Conservation (phyloP, 2,888 invertebrate genomes). For the Hoplodrina blanda region DNA sequence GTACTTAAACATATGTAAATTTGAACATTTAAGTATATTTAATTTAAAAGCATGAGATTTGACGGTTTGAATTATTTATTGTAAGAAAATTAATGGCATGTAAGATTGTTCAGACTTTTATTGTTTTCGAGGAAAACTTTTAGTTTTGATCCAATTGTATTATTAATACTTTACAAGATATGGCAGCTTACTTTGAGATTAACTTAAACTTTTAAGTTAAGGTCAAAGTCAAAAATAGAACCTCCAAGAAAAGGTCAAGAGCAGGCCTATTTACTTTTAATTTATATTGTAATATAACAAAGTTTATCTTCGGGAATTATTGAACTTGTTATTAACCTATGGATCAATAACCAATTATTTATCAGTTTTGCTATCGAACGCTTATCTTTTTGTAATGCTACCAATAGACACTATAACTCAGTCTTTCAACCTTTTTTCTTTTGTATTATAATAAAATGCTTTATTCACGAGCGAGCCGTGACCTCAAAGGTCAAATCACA, state of each 20-base stretch:
- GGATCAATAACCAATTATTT: not conserved
- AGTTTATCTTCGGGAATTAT: too few species aligned
- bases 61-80: conserved; percentile 10
- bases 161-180: not conserved
- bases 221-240: not conserved
- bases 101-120: not conserved
- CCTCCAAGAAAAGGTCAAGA: not conserved
- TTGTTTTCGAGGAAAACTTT: not conserved
- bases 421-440: not conserved
- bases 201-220: not conserved
- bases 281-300: too few species aligned
- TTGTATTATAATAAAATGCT: not conserved
- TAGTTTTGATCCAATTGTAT: not conserved
- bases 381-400: not conserved
- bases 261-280: not conserved
- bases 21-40: conserved; percentile 26
- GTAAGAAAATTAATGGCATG: not conserved
- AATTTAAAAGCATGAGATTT: conserved; percentile 22
- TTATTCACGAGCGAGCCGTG: not conserved
- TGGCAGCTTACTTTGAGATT: not conserved
- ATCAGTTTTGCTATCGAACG: not conserved
- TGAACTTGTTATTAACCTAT: too few species aligned
- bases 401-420: not conserved
- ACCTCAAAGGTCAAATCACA: not conserved
- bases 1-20: conserved; percentile 34